Conservation (phyloP, 2,888 invertebrate genomes). For the Gastrophysa polygoni region DNA sequence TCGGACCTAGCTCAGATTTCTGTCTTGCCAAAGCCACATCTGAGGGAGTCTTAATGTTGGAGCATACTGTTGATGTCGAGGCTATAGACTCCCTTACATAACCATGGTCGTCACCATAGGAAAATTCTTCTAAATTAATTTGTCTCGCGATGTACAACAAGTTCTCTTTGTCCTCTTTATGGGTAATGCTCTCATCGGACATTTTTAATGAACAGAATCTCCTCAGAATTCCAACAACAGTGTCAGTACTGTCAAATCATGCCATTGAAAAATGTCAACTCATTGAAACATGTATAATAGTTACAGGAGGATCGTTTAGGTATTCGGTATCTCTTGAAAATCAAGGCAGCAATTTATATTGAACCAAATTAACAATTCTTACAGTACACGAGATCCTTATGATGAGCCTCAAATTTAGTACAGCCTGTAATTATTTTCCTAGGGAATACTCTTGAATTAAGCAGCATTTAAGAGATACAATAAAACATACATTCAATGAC, state of each 20-base stretch:
- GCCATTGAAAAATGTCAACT: not conserved
- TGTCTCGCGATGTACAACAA: constrained; percentile 40
- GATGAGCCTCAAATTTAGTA: too few relatives aligned
- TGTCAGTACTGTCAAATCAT: not conserved
- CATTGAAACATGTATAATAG: too few relatives aligned
- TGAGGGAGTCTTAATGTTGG: constrained; percentile 10
- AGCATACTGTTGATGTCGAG: constrained; percentile 12
- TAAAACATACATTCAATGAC: too few relatives aligned
- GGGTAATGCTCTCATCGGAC: constrained; percentile 42
- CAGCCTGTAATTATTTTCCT: too few relatives aligned
- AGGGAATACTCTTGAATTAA: too few relatives aligned
- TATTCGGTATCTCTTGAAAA: too few relatives aligned
- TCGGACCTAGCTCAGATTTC: constrained; percentile 23
- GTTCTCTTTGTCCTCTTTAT: constrained; percentile 41
- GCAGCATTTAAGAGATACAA: too few relatives aligned
- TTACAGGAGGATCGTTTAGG: too few relatives aligned
- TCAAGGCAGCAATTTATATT: too few relatives aligned
- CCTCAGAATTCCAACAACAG: not conserved
- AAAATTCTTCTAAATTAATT: constrained; percentile 37
- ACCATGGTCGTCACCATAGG: constrained; percentile 30
- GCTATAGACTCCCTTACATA: constrained; percentile 25
- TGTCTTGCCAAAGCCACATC: constrained; percentile 5
- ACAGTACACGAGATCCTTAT: too few relatives aligned
- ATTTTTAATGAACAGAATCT: not conserved
- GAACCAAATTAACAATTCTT: too few relatives aligned